These are phyloP conservation scores for Coremacera marginata DNA, from an alignment of 2,888 invertebrate species.

Conservation along the genomic window DNA sequence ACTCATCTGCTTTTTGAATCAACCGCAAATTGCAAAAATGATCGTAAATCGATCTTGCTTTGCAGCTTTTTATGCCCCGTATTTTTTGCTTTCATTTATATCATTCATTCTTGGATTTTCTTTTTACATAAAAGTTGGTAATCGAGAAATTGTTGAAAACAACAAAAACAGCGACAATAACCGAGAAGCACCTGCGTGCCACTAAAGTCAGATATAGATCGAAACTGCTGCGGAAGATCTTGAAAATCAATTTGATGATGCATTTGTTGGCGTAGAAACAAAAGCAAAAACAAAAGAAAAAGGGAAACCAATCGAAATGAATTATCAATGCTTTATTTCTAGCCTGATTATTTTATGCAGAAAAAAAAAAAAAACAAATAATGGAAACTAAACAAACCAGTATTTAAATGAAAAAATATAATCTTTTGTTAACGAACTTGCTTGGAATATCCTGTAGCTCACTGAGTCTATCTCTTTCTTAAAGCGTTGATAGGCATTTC, in stretches of 20 bases:
- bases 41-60: neutral
- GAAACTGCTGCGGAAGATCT: neutral
- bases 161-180: neutral
- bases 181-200: conserved; percentile 6
- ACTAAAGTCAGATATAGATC: conserved; percentile 6
- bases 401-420: too few species aligned
- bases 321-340: neutral
- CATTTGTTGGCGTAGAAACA: neutral
- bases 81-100: neutral
- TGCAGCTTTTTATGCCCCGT: neutral
- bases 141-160: neutral
- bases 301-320: conserved; percentile 1
- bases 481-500: too few species aligned
- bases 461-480: too few species aligned
- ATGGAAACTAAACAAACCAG: neutral
- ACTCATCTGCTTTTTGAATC: conserved; percentile 27
- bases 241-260: conserved; percentile 6
- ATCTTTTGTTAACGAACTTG: too few species aligned
- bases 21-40: conserved; percentile 31
- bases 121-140: neutral
- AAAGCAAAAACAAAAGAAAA: neutral
- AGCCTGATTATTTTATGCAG: neutral
- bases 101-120: neutral
- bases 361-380: neutral
- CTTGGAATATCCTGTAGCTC: too few species aligned